Evolutionary conservation across 1,140 invertebrate genomes (phyloP), one percentile per base, ranked within the genome.

Genomic region (Coelopa frigida): DNA sequence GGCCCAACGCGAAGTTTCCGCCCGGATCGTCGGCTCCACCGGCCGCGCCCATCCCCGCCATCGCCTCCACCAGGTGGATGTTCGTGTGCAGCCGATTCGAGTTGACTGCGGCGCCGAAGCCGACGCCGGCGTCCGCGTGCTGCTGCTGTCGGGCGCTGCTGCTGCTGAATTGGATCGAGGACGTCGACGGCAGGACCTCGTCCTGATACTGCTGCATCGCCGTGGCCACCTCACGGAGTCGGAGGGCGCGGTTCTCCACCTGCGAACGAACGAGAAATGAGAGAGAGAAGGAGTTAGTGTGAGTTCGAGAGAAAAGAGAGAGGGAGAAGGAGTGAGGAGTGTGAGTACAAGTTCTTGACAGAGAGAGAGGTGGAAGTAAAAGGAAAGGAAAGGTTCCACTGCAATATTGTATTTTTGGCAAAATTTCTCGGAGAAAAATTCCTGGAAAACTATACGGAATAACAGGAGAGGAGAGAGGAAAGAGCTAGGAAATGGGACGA

Each of bases 181-280:
- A 33, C 29, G 51, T 43, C n/a, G 51, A 53, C 21, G 51, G 45
- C 14, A 47, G 32, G 21, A 41, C 44, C 15, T 70, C 62, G 32
- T 70, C 63, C 51, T 64, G 56, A 43, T 70, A 62, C 45, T 73
- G 68, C 50, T 68, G 57, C 53, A 73, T 57, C 17, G 58, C 58
- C 24, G 67, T 70, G 24, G 68, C 52, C 52, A 68, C 65, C 48
- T 73, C 70, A 59, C 84, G 84, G 58, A 86, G 68, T 53, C 83
- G 71, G 50, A 86, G 62, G 11, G 82, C 83, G 64, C 80, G 75
- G 68, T 85, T 85, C 68, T 82, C 82, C 59, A 74, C 75, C 78
- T 82, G 74, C 71, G 73, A 59, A 48, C 51, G 57, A 46, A 57
- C 46, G 38, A 39, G 48, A 40, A 22, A 46, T 12, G 31, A 22